phyloP scores from a whole-genome alignment of 1,140 invertebrate species.

The Zaprionus nigranus region DNA sequence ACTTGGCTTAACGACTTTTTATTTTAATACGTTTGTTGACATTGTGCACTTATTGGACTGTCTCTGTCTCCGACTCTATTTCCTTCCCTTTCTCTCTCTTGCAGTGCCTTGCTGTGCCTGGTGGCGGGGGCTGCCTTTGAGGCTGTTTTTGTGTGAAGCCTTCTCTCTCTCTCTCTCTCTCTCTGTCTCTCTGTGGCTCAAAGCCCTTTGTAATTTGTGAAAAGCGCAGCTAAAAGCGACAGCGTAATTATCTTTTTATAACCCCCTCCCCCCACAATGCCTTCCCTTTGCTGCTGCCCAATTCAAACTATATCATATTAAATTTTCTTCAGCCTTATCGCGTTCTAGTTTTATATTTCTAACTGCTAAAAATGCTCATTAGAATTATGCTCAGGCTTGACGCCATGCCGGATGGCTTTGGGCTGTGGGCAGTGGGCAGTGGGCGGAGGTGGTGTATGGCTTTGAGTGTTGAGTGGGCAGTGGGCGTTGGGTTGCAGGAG shows the following conservation, averaged over 20 bases:
- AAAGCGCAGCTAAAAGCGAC: constrained; percentile 40
- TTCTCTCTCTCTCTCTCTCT: too few species aligned
- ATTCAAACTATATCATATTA: constrained; percentile 61
- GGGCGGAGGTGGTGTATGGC: neutral
- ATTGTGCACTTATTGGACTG: constrained; percentile 70
- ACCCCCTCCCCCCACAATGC: neutral
- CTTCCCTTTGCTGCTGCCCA: neutral
- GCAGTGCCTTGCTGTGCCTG: constrained; percentile 21
- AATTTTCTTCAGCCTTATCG: constrained; percentile 41
- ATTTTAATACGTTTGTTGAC: constrained; percentile 83
- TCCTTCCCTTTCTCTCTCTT: neutral
- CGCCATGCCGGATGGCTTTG: constrained; percentile 25
- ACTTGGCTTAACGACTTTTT: constrained; percentile 80
- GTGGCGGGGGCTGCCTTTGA: constrained; percentile 27
- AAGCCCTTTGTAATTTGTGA: constrained; percentile 20
- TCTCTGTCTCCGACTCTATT: neutral
- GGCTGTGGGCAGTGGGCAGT: neutral
- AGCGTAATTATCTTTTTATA: constrained; percentile 39
- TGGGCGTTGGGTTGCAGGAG: neutral
- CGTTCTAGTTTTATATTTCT: neutral
- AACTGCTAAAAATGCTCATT: constrained; percentile 65
- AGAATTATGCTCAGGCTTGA: constrained; percentile 53
- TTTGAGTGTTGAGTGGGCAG: neutral
- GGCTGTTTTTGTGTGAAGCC: constrained; percentile 7
- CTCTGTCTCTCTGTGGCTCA: neutral